Percentiles rank a stretch among this genome's conserved stretches.
Conservation (phyloP, 2,113 vertebrate species). For the Myotis brandtii region DNA sequence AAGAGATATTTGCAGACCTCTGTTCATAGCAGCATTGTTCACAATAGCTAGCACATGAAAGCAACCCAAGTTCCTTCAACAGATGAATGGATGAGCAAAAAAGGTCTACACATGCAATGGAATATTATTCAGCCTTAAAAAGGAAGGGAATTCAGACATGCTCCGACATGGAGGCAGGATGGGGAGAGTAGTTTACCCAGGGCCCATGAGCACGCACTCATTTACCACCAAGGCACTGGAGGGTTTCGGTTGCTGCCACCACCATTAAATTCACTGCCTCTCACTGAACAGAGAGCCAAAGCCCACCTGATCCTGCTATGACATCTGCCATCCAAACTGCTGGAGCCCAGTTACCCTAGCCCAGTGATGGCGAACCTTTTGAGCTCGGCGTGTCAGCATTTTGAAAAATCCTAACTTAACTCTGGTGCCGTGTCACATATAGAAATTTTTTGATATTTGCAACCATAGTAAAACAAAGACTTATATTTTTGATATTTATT, state of each 20-base stretch:
- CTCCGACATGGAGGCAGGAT: neutral
- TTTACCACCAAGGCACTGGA: rapidly evolving
- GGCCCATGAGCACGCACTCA: rapidly evolving
- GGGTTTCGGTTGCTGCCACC: neutral
- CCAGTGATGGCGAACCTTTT: no score
- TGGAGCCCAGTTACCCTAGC: no score
- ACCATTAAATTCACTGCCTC: neutral
- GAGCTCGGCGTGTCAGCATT: no score
- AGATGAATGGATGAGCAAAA: neutral
- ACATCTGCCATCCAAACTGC: neutral
- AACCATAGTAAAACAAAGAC: no score
- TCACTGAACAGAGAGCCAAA: neutral
- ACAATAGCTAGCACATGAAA: neutral
- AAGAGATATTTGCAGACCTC: neutral
- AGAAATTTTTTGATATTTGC: no score
- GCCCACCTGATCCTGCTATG: neutral
- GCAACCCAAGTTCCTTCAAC: neutral
- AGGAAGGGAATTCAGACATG: neutral
- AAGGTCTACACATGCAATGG: neutral
- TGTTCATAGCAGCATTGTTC: neutral
- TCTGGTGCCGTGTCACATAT: no score
- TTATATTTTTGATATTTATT: no score
- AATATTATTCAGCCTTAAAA: neutral
- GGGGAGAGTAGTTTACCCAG: neutral
- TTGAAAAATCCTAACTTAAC: no score